Evolutionary conservation across 2,888 invertebrate genomes (phyloP), one percentile per base, ranked within the genome.

Genomic region (Coronaproctus castanopsis): DNA sequence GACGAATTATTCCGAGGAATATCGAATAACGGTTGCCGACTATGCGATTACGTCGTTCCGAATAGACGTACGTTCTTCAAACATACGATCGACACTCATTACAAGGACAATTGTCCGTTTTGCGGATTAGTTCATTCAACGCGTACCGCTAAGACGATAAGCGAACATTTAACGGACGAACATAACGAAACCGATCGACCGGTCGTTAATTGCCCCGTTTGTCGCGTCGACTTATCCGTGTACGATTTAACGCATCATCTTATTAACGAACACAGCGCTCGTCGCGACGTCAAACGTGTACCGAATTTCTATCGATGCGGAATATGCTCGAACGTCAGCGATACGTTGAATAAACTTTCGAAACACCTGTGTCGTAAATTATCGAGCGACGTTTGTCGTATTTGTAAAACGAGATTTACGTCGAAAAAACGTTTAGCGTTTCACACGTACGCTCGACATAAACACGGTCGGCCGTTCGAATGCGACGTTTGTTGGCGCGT

Each of bases 401-500:
- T 36, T 8, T 77, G 77, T 61, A 71, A 73, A 57, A 72, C 74
- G 24, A 73, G 73, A 0, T 77, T 77, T 62, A 74, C 74, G 0
- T 76, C 76, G 0, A 77, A 76, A 73, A 74, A 76, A 1, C 67
- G 76, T 2, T 71, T 76, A 1, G 75, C 75, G 61, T 77, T 77
- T 67, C 77, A 77, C 62, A 73, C 75, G 75, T 76, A 65, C 73
- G 76, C 72, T 20, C 66, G 0, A 68, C 49, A 57, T 14, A 58
- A 64, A 56, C 57, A 61, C 8, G 36, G 14, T 14, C 14, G 5
- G 8, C 8, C 36, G 36, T 21, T 57, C 18, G 53, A 65, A 19
- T 67, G 69, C 0, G 23, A 64, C 23, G 21, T 62, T 20, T 66
- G 68, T 62, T 52, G 57, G 20, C 59, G 60, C 8, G 63, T 63